Evolutionary conservation across 2,888 invertebrate genomes (phyloP).

Genomic region (Heterodera filipjevi): DNA sequence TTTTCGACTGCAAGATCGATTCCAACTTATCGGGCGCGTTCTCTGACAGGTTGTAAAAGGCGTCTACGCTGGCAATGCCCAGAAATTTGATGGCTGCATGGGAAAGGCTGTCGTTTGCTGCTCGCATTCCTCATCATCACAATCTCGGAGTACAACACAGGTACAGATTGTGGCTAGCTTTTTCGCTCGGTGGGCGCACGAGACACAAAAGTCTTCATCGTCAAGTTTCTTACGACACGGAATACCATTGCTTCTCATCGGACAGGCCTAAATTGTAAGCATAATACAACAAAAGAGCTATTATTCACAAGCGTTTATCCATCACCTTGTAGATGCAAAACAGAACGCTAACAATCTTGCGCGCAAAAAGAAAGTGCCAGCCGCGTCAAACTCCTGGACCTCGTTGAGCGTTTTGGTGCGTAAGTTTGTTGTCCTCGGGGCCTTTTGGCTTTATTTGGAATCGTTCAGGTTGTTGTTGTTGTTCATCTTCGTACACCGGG

Average conservation of each 20-base stretch:
- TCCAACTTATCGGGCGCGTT: neutral
- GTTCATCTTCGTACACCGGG: neutral
- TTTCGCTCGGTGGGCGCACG: neutral
- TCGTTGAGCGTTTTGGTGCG: neutral
- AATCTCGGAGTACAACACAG: neutral
- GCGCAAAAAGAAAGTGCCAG: neutral
- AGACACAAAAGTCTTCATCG: neutral
- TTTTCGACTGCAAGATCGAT: neutral
- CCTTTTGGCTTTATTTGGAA: neutral
- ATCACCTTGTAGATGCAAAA: neutral
- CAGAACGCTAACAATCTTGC: neutral
- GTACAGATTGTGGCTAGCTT: neutral
- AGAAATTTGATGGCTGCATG: neutral
- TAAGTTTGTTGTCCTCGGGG: neutral
- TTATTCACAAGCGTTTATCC: too few relatives aligned
- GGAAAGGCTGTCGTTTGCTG: neutral
- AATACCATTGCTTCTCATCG: neutral
- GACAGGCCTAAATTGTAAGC: neutral
- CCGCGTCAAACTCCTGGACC: neutral
- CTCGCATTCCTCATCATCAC: neutral
- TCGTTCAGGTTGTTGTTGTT: neutral
- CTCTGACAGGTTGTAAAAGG: neutral
- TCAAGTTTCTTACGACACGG: neutral
- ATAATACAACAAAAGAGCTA: neutral
- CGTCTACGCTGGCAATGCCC: neutral